Evolutionary conservation across 1,140 invertebrate genomes (phyloP).

Genomic region (Drosophila funebris): DNA sequence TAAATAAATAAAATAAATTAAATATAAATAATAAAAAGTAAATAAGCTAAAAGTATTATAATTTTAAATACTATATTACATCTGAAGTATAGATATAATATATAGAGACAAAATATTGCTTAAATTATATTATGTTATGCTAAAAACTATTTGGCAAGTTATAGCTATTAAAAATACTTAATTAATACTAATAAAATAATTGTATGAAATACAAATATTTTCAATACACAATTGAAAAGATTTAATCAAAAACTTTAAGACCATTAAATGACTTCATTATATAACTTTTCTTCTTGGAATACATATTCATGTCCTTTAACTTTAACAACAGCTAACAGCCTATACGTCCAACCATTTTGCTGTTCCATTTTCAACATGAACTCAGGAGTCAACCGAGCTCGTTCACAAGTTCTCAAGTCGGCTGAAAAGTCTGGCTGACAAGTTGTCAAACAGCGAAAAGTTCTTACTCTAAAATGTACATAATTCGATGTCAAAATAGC

Average conservation of each 20-base stretch:
- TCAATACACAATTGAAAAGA: not conserved
- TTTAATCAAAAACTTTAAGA: too few relatives aligned
- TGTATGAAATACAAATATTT: too few relatives aligned
- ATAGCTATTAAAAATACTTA: too few relatives aligned
- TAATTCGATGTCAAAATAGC: constrained; percentile 52
- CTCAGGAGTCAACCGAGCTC: not conserved
- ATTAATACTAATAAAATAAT: not conserved
- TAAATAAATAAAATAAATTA: too few relatives aligned
- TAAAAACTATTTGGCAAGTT: too few relatives aligned
- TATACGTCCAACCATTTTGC: not conserved
- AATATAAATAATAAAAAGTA: too few relatives aligned
- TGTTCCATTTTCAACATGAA: not conserved
- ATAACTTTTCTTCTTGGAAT: not conserved
- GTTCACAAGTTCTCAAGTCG: constrained; percentile 15
- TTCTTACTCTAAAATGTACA: constrained; percentile 46
- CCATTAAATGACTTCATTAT: too few relatives aligned
- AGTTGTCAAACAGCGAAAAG: constrained; percentile 42
- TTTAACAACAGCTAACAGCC: not conserved
- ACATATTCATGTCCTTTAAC: not conserved
- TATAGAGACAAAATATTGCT: too few relatives aligned
- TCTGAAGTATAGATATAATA: too few relatives aligned
- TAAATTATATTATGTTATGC: too few relatives aligned
- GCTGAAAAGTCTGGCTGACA: constrained; percentile 25
- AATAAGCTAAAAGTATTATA: too few relatives aligned
- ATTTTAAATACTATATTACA: too few relatives aligned